Conservation (phyloP, 2,888 invertebrate genomes). For the Tetrapedia diversipes region DNA sequence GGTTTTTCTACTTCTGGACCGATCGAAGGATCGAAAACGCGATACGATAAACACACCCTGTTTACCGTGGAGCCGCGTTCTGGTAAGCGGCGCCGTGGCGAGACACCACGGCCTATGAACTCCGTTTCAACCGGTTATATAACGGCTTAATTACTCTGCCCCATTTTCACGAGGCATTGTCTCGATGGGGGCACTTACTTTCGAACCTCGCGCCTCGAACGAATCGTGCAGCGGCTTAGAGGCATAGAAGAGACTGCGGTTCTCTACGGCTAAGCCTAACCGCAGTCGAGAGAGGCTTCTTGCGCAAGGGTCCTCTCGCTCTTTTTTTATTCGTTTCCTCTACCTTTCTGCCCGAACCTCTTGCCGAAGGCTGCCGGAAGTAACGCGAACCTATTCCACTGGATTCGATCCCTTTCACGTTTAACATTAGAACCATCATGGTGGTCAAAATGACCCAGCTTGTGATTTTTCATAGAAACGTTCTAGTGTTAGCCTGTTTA, state of each 20-base stretch:
- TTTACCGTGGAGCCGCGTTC: conserved; percentile 28
- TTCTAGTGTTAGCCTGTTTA: too few relatives aligned
- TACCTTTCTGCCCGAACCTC: conserved; percentile 16
- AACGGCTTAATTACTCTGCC: conserved; percentile 81
- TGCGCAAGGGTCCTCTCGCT: conserved; percentile 60
- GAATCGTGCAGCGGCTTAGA: conserved; percentile 65
- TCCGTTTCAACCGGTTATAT: conserved; percentile 78
- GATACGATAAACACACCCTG: conserved; percentile 48
- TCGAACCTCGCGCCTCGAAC: conserved; percentile 74
- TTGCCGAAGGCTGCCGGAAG: conserved; percentile 54
- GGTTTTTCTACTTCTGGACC: background rate
- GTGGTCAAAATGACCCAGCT: too few relatives aligned
- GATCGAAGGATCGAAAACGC: conserved; percentile 1
- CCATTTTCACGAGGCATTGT: conserved; percentile 81
- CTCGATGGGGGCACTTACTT: conserved; percentile 79
- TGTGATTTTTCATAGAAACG: too few relatives aligned
- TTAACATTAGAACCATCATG: too few relatives aligned
- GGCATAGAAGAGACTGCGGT: conserved; percentile 60
- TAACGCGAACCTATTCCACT: conserved; percentile 20
- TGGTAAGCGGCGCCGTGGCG: conserved; percentile 50
- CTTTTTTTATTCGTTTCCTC: conserved; percentile 23
- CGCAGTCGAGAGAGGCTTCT: conserved; percentile 64
- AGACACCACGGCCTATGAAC: conserved; percentile 68
- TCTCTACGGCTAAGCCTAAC: conserved; percentile 50
- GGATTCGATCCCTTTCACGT: conserved; percentile 9